Conservation (phyloP, 1,140 invertebrate species). For the Calosoma granatense region DNA sequence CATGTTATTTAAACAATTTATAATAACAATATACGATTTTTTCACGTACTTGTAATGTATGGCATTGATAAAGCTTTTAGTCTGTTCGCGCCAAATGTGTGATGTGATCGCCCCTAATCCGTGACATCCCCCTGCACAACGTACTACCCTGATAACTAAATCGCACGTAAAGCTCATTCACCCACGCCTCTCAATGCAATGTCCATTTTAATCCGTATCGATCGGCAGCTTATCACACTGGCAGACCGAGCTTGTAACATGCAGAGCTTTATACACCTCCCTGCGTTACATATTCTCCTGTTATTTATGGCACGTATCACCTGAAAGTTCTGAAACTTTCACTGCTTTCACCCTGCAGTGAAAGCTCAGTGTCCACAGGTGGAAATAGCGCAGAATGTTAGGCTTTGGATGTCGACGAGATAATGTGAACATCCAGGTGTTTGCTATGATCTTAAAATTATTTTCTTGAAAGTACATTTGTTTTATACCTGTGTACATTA, state of each 20-base stretch:
- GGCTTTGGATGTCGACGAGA: no score
- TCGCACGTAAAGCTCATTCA: neutral
- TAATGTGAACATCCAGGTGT: no score
- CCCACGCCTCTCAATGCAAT: neutral
- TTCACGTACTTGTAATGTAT: no score
- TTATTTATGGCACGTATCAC: neutral
- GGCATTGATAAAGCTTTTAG: no score
- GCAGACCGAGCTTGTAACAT: neutral
- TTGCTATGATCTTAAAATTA: no score
- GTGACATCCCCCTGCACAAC: neutral
- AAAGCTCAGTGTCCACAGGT: neutral
- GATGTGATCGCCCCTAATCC: neutral
- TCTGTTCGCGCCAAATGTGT: neutral
- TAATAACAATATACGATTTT: no score
- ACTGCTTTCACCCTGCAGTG: neutral
- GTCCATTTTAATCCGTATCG: neutral
- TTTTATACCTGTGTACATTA: no score
- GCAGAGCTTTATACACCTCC: neutral
- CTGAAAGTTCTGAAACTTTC: conserved; percentile 8
- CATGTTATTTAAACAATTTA: no score
- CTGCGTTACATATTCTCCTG: neutral
- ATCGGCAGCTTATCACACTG: neutral
- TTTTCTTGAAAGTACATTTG: no score
- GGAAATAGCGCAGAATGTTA: no score
- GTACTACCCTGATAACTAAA: neutral